Evolutionary conservation across 2,888 invertebrate genomes (phyloP).

Genomic region (Noctua janthina): DNA sequence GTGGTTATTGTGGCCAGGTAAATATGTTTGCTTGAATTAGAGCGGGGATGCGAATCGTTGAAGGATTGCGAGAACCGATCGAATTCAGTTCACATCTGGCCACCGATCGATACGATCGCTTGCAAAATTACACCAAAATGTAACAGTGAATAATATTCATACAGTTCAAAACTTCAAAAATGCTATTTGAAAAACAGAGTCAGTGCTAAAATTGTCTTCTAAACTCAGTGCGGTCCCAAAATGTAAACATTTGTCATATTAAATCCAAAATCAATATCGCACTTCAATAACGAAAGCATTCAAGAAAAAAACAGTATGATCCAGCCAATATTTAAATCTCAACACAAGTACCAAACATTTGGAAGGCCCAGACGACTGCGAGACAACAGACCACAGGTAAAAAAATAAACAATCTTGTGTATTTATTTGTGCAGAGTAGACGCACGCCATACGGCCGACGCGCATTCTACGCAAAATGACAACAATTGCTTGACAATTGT

Average conservation of each 20-base stretch:
- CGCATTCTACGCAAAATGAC: slow-evolving; percentile 86
- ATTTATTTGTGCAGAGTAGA: slow-evolving; percentile 79
- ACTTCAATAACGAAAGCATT: slow-evolving; percentile 2
- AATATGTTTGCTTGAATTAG: slow-evolving; percentile 41
- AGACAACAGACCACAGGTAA: slow-evolving; percentile 67
- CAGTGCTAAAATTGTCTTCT: slow-evolving; percentile 5
- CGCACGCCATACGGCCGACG: slow-evolving; percentile 86
- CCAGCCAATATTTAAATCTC: slow-evolving; percentile 16
- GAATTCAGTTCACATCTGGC: slow-evolving; percentile 62
- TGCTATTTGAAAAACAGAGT: slow-evolving; percentile 2
- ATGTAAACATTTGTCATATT: not conserved
- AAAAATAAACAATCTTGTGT: slow-evolving; percentile 68
- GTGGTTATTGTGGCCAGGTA: slow-evolving; percentile 47
- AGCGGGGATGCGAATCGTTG: slow-evolving; percentile 69
- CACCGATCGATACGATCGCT: slow-evolving; percentile 60
- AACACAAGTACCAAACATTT: slow-evolving; percentile 37
- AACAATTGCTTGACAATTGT: slow-evolving; percentile 85
- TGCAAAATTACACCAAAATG: slow-evolving; percentile 47
- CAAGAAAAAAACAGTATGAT: slow-evolving; percentile 25
- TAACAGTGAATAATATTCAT: slow-evolving; percentile 25
- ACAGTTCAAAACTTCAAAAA: not conserved
- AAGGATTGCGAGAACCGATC: slow-evolving; percentile 58
- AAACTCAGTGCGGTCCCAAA: slow-evolving; percentile 6
- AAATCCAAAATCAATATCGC: slow-evolving; percentile 5
- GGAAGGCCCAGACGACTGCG: slow-evolving; percentile 33